phyloP scores from a whole-genome alignment of 2,797 vertebrate genomes.

The Spheniscus humboldti region DNA sequence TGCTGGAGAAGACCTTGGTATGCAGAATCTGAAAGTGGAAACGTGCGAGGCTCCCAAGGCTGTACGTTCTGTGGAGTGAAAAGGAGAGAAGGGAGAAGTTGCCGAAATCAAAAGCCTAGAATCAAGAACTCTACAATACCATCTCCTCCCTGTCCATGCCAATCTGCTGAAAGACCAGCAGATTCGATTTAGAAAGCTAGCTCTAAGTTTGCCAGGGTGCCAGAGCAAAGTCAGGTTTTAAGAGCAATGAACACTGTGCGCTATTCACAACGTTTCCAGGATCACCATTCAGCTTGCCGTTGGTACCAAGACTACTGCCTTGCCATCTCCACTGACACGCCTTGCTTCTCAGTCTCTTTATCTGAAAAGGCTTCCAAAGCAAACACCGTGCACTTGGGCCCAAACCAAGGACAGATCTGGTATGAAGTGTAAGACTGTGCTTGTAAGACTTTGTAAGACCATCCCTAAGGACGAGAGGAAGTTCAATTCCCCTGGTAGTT shows the following conservation, averaged over 20 bases:
- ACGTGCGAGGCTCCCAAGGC: constrained; percentile 64
- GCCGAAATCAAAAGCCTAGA: background rate
- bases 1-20: constrained; percentile 37
- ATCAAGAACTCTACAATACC: background rate
- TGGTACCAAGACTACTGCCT: no score
- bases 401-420: background rate
- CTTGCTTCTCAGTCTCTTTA: background rate
- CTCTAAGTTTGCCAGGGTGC: no score
- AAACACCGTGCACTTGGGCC: background rate
- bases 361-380: background rate
- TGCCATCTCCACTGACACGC: no score
- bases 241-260: background rate
- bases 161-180: background rate
- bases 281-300: background rate
- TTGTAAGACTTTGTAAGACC: background rate
- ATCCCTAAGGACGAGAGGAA: background rate
- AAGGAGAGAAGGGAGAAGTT: background rate
- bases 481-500: background rate
- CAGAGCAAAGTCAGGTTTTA: background rate
- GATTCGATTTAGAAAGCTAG: background rate
- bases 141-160: no score
- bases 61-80: background rate
- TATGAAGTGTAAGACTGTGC: background rate
- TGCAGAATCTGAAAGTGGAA: constrained; percentile 60
- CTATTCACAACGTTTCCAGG: no score